Base-by-base conservation (phyloP, 2,113 vertebrate species). In the Pluvialis apricaria region DNA sequence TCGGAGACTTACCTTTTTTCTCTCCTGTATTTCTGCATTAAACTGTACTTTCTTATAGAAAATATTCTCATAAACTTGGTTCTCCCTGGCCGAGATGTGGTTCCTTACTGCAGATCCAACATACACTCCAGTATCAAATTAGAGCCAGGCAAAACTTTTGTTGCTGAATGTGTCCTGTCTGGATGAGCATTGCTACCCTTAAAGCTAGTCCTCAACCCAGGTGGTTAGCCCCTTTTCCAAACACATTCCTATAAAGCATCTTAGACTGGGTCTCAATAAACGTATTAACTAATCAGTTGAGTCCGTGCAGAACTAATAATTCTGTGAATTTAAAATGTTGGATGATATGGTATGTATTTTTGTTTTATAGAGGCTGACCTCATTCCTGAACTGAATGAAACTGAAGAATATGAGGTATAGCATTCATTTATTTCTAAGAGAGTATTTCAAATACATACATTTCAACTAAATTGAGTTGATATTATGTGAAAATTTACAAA, bases 381-480 rank as follows among this genome's bases (percentile, higher is more conserved):
- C 52, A 98, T 98, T 95, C 97, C 97, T 94, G 98, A 98, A 90
- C 96, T 98, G 95, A 98, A 96, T 96, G 98, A 97, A 96, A 97
- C 98, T 92, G 98, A 98, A 98, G 98, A 98, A 95, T 98, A 98
- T 97, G 97, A 98, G 98, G 98, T 98, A 98, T 91, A 82, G 54
- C 34, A 92, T 94, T 91, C 49, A 44, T 94, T 95, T 91, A 10
- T 79, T 97, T 96, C 88, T 82, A 79, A 92, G 24, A 78, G 7
- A 60, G 2, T 44, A 26, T 90, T 94, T 90, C 31, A 65, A 87
- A 83, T 72, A 60, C 66, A 38, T 65, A 42, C 4, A 40, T 76
- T 95, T 85, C 58, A 95, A 62, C 18, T 71, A 52, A 40, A 86
- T 60, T 49, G 13, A 86, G 71, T 36, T 65, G 12, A 16, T 58